Evolutionary conservation across 2,797 vertebrate genomes (phyloP).

Genomic region (Hylomyscus alleni): DNA sequence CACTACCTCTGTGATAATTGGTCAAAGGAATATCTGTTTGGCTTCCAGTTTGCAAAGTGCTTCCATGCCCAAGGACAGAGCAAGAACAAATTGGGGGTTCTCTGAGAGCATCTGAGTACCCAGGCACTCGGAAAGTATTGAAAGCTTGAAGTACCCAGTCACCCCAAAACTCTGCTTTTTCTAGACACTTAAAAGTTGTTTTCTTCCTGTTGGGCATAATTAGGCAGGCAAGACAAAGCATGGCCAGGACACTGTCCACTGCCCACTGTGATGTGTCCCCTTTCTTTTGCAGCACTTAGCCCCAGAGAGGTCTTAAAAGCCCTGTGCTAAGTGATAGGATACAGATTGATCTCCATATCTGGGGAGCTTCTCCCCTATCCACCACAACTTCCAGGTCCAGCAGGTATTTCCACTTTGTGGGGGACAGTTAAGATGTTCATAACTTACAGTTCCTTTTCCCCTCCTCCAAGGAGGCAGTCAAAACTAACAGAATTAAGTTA

Average conservation of each 20-base stretch:
- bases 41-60: background rate
- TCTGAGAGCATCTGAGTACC: background rate
- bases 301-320: conserved; percentile 37
- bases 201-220: background rate
- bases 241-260: background rate
- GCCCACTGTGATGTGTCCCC: background rate
- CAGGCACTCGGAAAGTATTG: background rate
- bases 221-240: conserved; percentile 51
- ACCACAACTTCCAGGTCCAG: background rate
- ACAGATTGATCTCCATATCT: background rate
- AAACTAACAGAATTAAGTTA: conserved; percentile 74
- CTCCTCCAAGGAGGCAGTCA: conserved; percentile 66
- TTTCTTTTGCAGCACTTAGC: background rate
- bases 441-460: background rate
- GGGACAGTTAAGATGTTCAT: conserved; percentile 76
- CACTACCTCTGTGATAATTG: background rate
- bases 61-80: background rate
- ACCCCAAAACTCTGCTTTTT: background rate
- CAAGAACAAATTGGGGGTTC: background rate
- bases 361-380: background rate
- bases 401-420: conserved; percentile 65
- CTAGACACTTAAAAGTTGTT: background rate
- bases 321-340: conserved; percentile 19
- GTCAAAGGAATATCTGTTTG: background rate
- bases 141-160: background rate